These are phyloP conservation scores for Streptopelia turtur DNA, from an alignment of 2,797 vertebrate species.

Conservation along the genomic window DNA sequence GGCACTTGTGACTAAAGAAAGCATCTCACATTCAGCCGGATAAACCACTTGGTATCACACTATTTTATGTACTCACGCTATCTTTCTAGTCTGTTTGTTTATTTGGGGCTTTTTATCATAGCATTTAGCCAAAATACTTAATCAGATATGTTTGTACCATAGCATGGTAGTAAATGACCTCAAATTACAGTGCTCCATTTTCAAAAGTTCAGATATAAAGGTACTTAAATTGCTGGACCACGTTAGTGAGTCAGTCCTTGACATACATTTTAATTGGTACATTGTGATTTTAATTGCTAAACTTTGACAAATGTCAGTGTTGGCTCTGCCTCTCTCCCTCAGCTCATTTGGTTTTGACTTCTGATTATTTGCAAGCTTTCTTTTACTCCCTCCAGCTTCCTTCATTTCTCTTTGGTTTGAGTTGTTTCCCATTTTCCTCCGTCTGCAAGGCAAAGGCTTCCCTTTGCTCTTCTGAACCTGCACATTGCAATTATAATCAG, in stretches of 20 bases:
- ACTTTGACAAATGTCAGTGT: background rate
- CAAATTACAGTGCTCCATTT: background rate
- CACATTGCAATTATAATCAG: constrained; percentile 33
- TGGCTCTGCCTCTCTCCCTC: background rate
- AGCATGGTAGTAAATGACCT: background rate
- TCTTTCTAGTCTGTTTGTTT: background rate
- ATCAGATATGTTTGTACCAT: background rate
- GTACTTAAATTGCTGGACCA: background rate
- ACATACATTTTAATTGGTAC: background rate
- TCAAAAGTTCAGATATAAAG: background rate
- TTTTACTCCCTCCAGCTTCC: background rate
- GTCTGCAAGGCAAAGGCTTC: background rate
- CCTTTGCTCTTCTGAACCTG: constrained; percentile 22
- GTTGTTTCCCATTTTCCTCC: background rate
- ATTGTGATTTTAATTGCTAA: background rate
- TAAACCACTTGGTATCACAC: background rate
- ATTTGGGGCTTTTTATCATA: background rate
- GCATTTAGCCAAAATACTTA: constrained; percentile 17
- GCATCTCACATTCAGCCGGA: background rate
- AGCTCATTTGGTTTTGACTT: background rate
- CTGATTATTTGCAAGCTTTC: background rate
- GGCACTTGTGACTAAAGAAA: background rate
- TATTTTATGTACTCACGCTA: background rate
- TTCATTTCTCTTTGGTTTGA: background rate
- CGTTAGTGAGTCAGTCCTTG: background rate